Evolutionary conservation across 2,888 invertebrate species (phyloP), one percentile per base, ranked within the genome.

Genomic region (Scaptomyza reducta): DNA sequence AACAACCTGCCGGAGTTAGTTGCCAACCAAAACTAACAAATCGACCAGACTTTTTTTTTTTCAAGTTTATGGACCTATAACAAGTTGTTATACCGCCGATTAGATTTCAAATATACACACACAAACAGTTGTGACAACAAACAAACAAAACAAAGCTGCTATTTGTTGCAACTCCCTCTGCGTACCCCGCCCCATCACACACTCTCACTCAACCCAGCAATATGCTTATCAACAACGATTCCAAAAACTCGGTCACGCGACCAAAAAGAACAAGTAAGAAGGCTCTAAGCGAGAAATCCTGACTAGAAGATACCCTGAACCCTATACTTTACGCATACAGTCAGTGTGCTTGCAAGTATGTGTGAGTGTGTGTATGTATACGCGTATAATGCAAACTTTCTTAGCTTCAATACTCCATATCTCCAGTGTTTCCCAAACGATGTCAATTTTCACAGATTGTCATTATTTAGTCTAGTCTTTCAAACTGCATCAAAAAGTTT

Each of bases 1-100:
- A 22, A 31, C 38, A 38, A 16, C 14, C 14, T 40, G 40, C 1
- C 13, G 22, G 31, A 7, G 6, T 14, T 14, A 40, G 44, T 49
- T 44, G 38, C 62, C 45, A 59, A 54, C 11, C 47, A 16, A 41
- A 47, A 38, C 47, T 29, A 44, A 14, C 14, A 18, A 49, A 61
- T 41, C 68, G 22, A 47, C 42, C 49, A 45, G 44, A 47, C 70
- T 56, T 44, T 44, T 47, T 35, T 38, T 38, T 38, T 38, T 73
- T 74, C 73, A 74, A 74, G 78, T 68, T 78, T 71, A 67, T 74
- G 60, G 64, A 62, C 68, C 66, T 55, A 76, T 64, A 58, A 66
- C 65, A 54, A 55, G 42, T 58, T 57, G 53, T 55, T 14, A n/a
- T 14, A 22, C 0, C 14, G 14, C n/a, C 51, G 74, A 70, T 74